Evolutionary conservation across 2,113 vertebrate genomes (phyloP), one percentile per base, ranked within the genome.

Genomic region (Pteronura brasiliensis): DNA sequence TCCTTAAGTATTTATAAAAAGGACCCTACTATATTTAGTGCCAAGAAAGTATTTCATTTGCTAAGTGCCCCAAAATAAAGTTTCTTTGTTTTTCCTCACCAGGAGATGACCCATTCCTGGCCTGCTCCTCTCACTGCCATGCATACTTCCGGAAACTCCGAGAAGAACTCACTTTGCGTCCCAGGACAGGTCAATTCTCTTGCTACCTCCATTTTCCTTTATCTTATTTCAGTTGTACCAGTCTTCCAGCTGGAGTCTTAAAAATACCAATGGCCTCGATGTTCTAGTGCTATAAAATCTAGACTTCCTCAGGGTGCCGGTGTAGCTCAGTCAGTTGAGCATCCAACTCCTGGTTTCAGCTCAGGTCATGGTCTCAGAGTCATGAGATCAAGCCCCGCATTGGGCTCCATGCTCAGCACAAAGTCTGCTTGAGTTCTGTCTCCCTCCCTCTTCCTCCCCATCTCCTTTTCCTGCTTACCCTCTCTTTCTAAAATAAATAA

Each of bases 81-180:
- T 74, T 95, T 7, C 39, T 86, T 92, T 96, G 95, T 95, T 95
- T 98, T 97, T 96, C 84, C 81, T 97, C 71, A 94, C 80, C 97
- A 98, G 99, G 99, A 99, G 99, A 99, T 99, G 99, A 99, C 99
- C 95, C 99, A 99, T 98, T 99, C 99, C 95, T 99, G 99, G 99
- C 99, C 99, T 92, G 99, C 99, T 97, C 99, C 99, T 93, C 99
- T 99, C 88, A 99, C 99, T 92, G 99, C 99, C 98, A 99, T 99
- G 98, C 99, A 99, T 93, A 99, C 99, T 93, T 99, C 99, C 6
- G 99, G 99, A 97, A 99, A 99, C 96, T 99, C 99, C 86, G 99
- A 99, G 83, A 99, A 99, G 98, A 99, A 98, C 96, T 99, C 99
- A 98, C 99, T 99, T 98, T 98, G 99, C 93, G 99, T 99, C 97